These are phyloP conservation scores for Rallus limicola DNA, from an alignment of 2,113 vertebrate genomes.

Conservation along the genomic window DNA sequence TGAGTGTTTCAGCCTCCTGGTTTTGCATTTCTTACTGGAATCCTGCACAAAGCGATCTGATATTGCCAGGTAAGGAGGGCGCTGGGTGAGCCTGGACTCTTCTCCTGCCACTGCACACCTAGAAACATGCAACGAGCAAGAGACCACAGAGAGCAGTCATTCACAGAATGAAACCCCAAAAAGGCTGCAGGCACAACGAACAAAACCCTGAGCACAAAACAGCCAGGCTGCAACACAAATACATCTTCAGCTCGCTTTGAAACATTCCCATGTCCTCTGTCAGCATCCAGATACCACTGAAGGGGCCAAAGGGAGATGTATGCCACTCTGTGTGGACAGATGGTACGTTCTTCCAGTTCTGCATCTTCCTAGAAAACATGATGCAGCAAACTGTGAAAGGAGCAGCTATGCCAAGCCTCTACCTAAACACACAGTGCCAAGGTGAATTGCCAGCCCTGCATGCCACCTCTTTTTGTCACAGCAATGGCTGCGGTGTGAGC, in stretches of 20 bases:
- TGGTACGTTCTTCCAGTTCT: not conserved
- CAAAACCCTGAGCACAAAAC: not conserved
- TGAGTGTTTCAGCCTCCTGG: not conserved
- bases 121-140: rapidly evolving
- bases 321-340: not conserved
- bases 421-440: not conserved
- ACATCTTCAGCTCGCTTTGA: rapidly evolving
- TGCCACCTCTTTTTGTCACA: not conserved
- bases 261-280: not conserved
- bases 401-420: not conserved
- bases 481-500: not conserved
- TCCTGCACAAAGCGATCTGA: rapidly evolving
- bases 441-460: not conserved
- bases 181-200: not conserved
- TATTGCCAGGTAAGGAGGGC: not conserved
- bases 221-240: not conserved
- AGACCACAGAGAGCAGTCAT: not conserved
- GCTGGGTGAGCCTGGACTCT: not conserved
- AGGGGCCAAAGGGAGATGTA: not conserved
- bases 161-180: not conserved
- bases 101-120: not conserved
- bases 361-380: not conserved
- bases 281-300: not conserved
- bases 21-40: not conserved
- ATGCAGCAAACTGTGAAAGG: not conserved